Base-by-base conservation (phyloP, 2,797 vertebrate species). In the Coranthus polyacanthus region DNA sequence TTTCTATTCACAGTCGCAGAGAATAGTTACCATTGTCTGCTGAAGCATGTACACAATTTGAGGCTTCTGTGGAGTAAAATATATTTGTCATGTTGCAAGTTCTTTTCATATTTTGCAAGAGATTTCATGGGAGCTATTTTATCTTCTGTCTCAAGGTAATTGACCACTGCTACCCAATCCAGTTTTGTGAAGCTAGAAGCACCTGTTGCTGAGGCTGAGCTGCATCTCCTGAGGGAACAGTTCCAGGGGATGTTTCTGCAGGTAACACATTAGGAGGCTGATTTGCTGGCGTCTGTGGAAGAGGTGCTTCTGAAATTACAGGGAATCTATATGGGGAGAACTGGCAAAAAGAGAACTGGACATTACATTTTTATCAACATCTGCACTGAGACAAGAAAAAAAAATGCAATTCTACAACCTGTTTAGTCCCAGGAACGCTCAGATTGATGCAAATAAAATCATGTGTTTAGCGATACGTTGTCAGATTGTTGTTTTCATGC, bases 11-110 rank as follows among this genome's bases (percentile, higher is more conserved):
- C 10, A 18, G 32, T 37, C 11, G 15, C 10, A 36, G 26, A 24
- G 1, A 38, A 0, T 24, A 8, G 53, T 85, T 82, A 90, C 89
- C 88, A 82, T 79, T 36, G 76, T 45, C 41, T 85, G 88, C 53
- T 79, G 86, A 18, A 90, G 43, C 77, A 88, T 75, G 78, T 83
- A 86, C 1, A 90, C 21, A 20, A 85, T 57, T 42, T 76, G 73
- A 6, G 79, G 75, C 68, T 42, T 89, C 91, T 90, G 85, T 60
- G 47, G 47, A 57, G 3, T 7, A 64, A 37, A 78, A 52, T 22
- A 9, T 62, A 12, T 58, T 0, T 24, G 2, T 22, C 1, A 32
- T 17, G 21, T 44, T 37, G 0, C 3, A 71, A 15, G 4, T 8
- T 44, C 44, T 24, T 37, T 13, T 0, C 13, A 13, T 2, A n/a